Percentiles rank a stretch among this genome's conserved stretches.
These are phyloP conservation scores for Drosophila busckii DNA, from an alignment of 1,140 invertebrate species.

Conservation along the genomic window DNA sequence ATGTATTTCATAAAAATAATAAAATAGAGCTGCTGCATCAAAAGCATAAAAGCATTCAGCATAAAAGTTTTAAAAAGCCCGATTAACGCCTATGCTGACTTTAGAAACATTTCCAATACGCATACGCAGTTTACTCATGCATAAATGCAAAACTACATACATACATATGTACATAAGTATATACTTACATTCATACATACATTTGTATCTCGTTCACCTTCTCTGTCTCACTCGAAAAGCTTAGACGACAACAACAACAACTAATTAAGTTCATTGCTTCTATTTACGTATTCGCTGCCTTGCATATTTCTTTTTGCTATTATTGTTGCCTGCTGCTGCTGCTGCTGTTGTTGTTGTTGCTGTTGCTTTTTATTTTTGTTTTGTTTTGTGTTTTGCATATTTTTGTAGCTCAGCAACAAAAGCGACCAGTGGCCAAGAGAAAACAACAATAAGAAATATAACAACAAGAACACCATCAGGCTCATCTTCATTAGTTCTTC, in stretches of 20 bases:
- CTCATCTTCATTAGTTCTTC: conserved; percentile 74
- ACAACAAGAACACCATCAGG: conserved; percentile 65
- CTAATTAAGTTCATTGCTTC: conserved; percentile 78
- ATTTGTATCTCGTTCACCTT: conserved; percentile 22
- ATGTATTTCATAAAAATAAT: too few species aligned
- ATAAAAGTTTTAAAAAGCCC: too few species aligned
- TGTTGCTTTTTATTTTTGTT: conserved; percentile 35
- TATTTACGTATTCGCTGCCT: conserved; percentile 59
- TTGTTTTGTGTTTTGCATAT: conserved; percentile 57
- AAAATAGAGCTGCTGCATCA: too few species aligned
- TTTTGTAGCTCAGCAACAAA: conserved; percentile 67
- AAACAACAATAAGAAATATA: conserved; percentile 48
- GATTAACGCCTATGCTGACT: too few species aligned
- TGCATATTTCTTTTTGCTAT: conserved; percentile 33
- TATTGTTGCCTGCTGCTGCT: conserved; percentile 23
- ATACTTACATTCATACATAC: not conserved
- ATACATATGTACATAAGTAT: not conserved
- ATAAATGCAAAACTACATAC: not conserved
- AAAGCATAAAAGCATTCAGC: too few species aligned
- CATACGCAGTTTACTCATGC: not conserved
- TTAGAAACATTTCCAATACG: too few species aligned
- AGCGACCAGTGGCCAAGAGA: conserved; percentile 50
- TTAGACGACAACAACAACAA: conserved; percentile 48
- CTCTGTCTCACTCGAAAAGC: conserved; percentile 21
- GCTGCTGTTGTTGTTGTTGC: conserved; percentile 4